phyloP scores from a whole-genome alignment of 1,140 invertebrate genomes.

The Magallana gigas region DNA sequence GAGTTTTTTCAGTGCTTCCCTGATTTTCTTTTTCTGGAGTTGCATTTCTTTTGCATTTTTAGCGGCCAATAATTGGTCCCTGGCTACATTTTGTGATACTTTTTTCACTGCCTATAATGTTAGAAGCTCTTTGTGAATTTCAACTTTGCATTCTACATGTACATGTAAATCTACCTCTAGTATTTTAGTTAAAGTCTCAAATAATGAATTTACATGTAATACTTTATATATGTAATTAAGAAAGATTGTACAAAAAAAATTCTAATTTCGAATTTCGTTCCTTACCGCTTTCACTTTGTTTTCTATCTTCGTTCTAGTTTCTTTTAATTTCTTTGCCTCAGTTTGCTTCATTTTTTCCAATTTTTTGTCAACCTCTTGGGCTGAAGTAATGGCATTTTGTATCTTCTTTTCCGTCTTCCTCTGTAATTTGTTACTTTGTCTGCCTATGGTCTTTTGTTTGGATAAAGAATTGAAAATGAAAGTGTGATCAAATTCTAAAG shows the following conservation, averaged over 20 bases:
- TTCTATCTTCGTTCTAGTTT: not conserved
- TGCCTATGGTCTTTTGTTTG: not conserved
- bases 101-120: slow-evolving; percentile 17
- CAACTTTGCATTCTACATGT: no score
- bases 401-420: not conserved
- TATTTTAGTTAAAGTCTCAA: no score
- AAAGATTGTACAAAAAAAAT: no score
- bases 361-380: not conserved
- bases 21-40: not conserved
- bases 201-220: no score
- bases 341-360: not conserved
- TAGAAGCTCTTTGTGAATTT: not conserved
- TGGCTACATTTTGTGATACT: not conserved
- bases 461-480: not conserved
- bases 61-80: not conserved
- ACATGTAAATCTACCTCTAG: no score
- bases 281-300: not conserved
- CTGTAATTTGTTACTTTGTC: not conserved
- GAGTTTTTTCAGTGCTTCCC: not conserved
- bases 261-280: not conserved
- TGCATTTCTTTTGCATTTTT: not conserved
- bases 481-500: no score
- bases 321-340: slow-evolving; percentile 5
- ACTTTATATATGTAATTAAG: no score
- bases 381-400: not conserved